Percentiles rank a stretch among this genome's conserved stretches.
Evolutionary conservation across 2,888 invertebrate genomes (phyloP).

Genomic region (Tanytarsus gracilentus): DNA sequence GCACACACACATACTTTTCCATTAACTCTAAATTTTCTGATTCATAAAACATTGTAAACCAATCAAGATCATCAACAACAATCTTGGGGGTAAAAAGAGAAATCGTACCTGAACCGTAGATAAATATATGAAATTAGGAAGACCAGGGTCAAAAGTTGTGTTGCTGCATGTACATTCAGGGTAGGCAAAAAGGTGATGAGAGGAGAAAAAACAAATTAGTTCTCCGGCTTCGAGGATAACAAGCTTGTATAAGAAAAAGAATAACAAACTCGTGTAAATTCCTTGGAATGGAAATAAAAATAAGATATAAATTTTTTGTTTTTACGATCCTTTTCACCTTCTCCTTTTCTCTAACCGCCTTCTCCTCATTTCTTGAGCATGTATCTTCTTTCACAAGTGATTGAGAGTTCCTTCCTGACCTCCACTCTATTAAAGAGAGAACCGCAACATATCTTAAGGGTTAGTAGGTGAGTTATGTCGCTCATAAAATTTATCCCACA

Average conservation of each 20-base stretch:
- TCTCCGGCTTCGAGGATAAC: neutral
- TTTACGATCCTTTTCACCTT: neutral
- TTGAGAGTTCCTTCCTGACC: slow-evolving; percentile 6
- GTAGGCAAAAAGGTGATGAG: neutral
- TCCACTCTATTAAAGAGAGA: neutral
- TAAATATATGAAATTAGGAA: too few relatives aligned
- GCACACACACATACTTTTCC: neutral
- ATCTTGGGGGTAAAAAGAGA: too few relatives aligned
- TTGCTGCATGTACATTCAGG: too few relatives aligned
- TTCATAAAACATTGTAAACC: too few relatives aligned
- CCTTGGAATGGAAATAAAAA: neutral
- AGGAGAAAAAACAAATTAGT: neutral
- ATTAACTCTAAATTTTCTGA: neutral
- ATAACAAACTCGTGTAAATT: slow-evolving; percentile 6
- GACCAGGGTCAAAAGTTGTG: too few relatives aligned
- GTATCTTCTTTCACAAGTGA: slow-evolving; percentile 1
- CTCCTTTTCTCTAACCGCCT: neutral
- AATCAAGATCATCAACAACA: too few relatives aligned
- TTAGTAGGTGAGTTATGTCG: too few relatives aligned
- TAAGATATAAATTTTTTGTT: neutral
- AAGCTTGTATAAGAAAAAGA: neutral
- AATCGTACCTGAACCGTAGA: too few relatives aligned
- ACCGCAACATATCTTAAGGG: neutral
- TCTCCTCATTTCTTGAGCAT: neutral
- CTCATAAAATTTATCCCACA: too few relatives aligned